phyloP scores from a whole-genome alignment of 2,113 vertebrate species.

The Perca fluviatilis region DNA sequence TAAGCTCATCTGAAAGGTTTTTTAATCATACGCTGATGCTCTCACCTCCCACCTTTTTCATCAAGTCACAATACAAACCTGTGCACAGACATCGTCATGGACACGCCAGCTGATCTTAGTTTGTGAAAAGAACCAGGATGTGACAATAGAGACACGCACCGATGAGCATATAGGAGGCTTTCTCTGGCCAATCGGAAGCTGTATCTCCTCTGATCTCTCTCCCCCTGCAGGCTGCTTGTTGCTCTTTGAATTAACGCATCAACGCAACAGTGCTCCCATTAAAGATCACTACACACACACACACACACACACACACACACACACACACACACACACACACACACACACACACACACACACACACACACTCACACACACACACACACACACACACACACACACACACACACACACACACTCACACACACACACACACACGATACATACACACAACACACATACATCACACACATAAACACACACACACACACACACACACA shows the following conservation, averaged over 20 bases:
- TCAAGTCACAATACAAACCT: slow-evolving; percentile 37
- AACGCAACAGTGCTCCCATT: slow-evolving; percentile 48
- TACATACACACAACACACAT: no score
- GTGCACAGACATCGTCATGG: slow-evolving; percentile 10
- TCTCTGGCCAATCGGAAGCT: slow-evolving; percentile 7
- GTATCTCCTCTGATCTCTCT: slow-evolving; percentile 41
- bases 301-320: no score
- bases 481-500: no score
- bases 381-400: no score
- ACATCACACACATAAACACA: no score
- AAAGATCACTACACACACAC: slow-evolving; percentile 27
- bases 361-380: no score
- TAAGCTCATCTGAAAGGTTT: slow-evolving; percentile 26
- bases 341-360: no score
- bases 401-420: no score
- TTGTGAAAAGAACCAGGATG: slow-evolving; percentile 15
- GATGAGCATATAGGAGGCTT: slow-evolving; percentile 6
- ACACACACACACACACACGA: no score
- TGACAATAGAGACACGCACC: slow-evolving; percentile 34
- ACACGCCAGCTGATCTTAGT: slow-evolving; percentile 28
- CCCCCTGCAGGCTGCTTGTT: not conserved
- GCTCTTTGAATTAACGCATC: slow-evolving; percentile 52
- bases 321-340: no score
- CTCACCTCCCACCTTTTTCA: slow-evolving; percentile 40
- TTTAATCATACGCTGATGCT: slow-evolving; percentile 15